phyloP scores from a whole-genome alignment of 2,113 vertebrate genomes.

The Amphiprion percula region DNA sequence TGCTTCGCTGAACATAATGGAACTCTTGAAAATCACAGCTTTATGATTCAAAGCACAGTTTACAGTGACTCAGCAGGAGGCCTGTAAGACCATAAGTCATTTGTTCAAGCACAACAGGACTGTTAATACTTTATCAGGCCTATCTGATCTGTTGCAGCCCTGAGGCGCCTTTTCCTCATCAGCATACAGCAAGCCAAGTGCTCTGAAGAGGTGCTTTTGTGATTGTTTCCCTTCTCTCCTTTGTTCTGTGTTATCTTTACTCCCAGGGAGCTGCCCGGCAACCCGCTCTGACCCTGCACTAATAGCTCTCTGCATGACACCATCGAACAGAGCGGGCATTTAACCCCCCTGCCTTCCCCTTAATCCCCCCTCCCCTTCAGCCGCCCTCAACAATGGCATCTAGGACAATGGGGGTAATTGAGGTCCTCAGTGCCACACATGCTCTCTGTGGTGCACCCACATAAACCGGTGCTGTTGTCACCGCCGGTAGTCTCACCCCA shows the following conservation, averaged over 20 bases:
- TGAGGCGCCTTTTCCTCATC: constrained; percentile 29
- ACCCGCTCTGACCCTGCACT: constrained; percentile 71
- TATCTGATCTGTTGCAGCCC: constrained; percentile 19
- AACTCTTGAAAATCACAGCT: neutral
- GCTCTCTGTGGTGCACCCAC: neutral
- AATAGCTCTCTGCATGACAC: constrained; percentile 81
- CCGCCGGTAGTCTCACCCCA: constrained; percentile 16
- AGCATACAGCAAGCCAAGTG: constrained; percentile 22
- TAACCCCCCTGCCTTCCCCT: constrained; percentile 58
- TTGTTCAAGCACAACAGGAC: neutral
- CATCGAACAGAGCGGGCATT: constrained; percentile 82
- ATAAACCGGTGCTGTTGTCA: constrained; percentile 49
- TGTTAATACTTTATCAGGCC: neutral
- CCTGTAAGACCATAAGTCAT: neutral
- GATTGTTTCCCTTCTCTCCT: constrained; percentile 66
- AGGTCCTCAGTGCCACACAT: constrained; percentile 47
- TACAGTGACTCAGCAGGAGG: constrained; percentile 15
- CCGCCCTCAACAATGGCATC: constrained; percentile 65
- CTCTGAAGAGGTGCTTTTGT: constrained; percentile 75
- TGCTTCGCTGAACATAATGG: neutral
- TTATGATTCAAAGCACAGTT: constrained; percentile 9
- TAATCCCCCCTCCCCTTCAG: constrained; percentile 4
- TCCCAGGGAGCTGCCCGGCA: constrained; percentile 48
- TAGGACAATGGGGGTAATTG: constrained; percentile 80
- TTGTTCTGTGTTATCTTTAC: constrained; percentile 80